Conservation (phyloP, 2,113 vertebrate genomes). For the Eonycteris spelaea region DNA sequence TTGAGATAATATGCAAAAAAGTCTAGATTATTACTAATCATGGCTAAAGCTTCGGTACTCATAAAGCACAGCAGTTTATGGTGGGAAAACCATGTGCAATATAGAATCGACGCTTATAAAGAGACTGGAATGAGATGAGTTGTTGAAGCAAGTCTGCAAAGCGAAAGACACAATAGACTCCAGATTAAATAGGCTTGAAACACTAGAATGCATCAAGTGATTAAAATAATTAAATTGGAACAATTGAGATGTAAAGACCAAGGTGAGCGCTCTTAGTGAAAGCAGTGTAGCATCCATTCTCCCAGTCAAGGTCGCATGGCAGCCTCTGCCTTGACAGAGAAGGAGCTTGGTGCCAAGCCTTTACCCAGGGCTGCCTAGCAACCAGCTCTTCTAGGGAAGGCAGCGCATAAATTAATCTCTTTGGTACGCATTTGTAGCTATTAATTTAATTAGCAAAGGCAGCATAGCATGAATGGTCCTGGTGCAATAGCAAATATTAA, state of each 20-base stretch:
- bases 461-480: slow-evolving; percentile 76
- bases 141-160: slow-evolving; percentile 40
- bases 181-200: slow-evolving; percentile 69
- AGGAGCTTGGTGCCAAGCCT: slow-evolving; percentile 54
- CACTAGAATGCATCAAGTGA: slow-evolving; percentile 69
- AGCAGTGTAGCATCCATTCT: slow-evolving; percentile 59
- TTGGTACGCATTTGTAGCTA: slow-evolving; percentile 81
- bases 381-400: slow-evolving; percentile 68
- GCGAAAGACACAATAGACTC: slow-evolving; percentile 51
- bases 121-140: not conserved
- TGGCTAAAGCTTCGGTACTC: not conserved
- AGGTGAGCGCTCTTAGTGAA: slow-evolving; percentile 65
- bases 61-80: not conserved
- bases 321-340: slow-evolving; percentile 64
- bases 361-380: slow-evolving; percentile 80
- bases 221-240: slow-evolving; percentile 77
- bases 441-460: slow-evolving; percentile 86
- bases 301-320: slow-evolving; percentile 44
- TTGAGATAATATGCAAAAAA: slow-evolving; percentile 29
- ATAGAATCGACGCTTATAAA: slow-evolving; percentile 27
- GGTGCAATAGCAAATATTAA: slow-evolving; percentile 76
- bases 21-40: not conserved
- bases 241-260: slow-evolving; percentile 77
- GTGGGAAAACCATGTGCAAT: not conserved
- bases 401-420: slow-evolving; percentile 78